Conservation (phyloP, 2,888 invertebrate species). For the Scaptomyza parva region DNA sequence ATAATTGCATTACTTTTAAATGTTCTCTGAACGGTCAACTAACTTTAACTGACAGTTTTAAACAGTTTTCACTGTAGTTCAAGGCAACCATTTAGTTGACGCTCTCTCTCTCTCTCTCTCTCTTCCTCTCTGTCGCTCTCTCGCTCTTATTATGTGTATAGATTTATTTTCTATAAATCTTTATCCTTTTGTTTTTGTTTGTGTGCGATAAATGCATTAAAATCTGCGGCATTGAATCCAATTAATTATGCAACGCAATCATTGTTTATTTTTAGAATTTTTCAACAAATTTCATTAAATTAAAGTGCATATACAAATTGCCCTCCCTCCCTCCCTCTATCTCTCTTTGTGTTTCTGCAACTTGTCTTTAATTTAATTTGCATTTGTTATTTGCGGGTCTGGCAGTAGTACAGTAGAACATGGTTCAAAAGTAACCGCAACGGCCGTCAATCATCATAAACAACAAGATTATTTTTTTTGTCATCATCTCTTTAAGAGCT, state of each 20-base stretch:
- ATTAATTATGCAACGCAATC: constrained; percentile 51
- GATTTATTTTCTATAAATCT: constrained; percentile 19
- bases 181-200: constrained; percentile 29
- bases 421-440: not conserved
- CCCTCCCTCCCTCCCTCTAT: constrained; percentile 12
- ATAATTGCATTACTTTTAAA: constrained; percentile 4
- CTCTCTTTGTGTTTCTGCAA: not conserved
- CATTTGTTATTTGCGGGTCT: constrained; percentile 61
- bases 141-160: constrained; percentile 1
- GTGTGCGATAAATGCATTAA: constrained; percentile 33
- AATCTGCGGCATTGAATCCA: constrained; percentile 29
- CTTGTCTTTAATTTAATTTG: constrained; percentile 67
- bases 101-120: constrained; percentile 2
- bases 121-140: not conserved
- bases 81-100: not conserved
- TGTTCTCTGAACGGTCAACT: not conserved
- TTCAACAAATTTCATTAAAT: constrained; percentile 69
- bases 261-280: constrained; percentile 47
- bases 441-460: constrained; percentile 51
- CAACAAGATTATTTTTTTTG: constrained; percentile 21
- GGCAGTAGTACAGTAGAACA: no score
- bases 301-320: constrained; percentile 66
- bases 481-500: constrained; percentile 6
- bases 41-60: not conserved
- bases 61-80: constrained; percentile 25